These are phyloP conservation scores for Terebella lapidaria DNA, from an alignment of 2,888 invertebrate species.

Conservation along the genomic window DNA sequence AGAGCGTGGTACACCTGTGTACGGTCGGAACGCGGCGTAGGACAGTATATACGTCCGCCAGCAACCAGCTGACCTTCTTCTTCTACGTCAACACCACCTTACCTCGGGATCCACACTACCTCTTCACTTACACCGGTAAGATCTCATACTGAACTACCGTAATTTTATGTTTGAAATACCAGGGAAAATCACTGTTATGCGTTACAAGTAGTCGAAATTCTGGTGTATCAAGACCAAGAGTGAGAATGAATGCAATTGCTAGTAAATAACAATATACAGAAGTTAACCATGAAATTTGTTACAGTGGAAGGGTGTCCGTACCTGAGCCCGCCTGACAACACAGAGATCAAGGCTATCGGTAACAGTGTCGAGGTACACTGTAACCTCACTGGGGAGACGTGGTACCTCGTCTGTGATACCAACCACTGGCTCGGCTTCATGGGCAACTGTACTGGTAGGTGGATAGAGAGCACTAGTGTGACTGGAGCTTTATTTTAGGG, in stretches of 20 bases:
- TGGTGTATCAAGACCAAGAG: no score
- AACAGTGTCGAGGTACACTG: slow-evolving; percentile 1
- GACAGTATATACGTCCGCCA: not conserved
- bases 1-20: not conserved
- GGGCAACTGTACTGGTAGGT: slow-evolving; percentile 8
- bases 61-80: not conserved
- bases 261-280: no score
- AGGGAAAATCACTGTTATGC: no score
- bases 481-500: not conserved
- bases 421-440: slow-evolving; percentile 10
- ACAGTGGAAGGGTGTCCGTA: not conserved
- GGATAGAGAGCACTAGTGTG: no score
- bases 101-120: not conserved
- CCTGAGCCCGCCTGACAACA: not conserved
- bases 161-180: no score
- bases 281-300: no score
- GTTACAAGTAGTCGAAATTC: no score
- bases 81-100: not conserved
- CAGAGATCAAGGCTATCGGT: not conserved
- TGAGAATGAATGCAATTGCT: no score
- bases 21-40: not conserved
- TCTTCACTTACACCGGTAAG: not conserved
- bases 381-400: slow-evolving; percentile 10
- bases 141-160: no score
- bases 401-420: slow-evolving; percentile 7